These are phyloP conservation scores for Orycteropus afer DNA, from an alignment of 2,113 vertebrate genomes.

Conservation along the genomic window DNA sequence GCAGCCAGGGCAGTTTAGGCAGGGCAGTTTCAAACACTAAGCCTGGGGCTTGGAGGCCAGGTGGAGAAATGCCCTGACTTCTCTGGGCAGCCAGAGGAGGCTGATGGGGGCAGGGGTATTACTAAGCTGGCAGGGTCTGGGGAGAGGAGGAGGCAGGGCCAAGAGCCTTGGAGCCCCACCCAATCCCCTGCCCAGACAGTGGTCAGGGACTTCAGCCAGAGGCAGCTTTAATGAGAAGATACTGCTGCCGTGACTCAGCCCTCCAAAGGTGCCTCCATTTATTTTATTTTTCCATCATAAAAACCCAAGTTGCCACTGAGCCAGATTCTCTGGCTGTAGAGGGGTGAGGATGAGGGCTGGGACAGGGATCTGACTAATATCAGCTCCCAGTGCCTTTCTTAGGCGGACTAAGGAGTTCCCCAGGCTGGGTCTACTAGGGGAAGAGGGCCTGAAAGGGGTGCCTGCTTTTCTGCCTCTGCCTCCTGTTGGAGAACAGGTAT, in stretches of 20 bases:
- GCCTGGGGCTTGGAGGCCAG: not conserved
- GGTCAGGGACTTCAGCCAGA: constrained; percentile 80
- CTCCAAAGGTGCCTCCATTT: constrained; percentile 86
- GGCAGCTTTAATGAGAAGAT: constrained; percentile 87
- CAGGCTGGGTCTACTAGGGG: not conserved
- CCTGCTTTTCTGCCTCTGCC: not conserved
- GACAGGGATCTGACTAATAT: not conserved
- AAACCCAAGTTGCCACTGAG: constrained; percentile 82
- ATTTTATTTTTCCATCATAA: constrained; percentile 89
- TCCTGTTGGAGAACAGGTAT: not conserved
- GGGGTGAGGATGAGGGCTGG: not conserved
- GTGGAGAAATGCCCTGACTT: not conserved
- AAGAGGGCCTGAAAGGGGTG: not conserved
- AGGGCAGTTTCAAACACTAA: not conserved
- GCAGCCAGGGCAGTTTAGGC: constrained; percentile 54
- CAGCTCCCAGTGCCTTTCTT: not conserved
- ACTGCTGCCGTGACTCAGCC: constrained; percentile 85
- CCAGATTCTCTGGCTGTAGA: constrained; percentile 71
- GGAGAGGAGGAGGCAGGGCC: constrained; percentile 21
- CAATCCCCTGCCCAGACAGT: constrained; percentile 62
- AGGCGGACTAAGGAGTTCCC: not conserved
- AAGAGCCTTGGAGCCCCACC: constrained; percentile 57
- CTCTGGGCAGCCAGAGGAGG: not conserved
- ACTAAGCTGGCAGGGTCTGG: not conserved
- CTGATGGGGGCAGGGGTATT: not conserved